phyloP scores from a whole-genome alignment of 2,113 vertebrate species.

The Bubalus kerabau region DNA sequence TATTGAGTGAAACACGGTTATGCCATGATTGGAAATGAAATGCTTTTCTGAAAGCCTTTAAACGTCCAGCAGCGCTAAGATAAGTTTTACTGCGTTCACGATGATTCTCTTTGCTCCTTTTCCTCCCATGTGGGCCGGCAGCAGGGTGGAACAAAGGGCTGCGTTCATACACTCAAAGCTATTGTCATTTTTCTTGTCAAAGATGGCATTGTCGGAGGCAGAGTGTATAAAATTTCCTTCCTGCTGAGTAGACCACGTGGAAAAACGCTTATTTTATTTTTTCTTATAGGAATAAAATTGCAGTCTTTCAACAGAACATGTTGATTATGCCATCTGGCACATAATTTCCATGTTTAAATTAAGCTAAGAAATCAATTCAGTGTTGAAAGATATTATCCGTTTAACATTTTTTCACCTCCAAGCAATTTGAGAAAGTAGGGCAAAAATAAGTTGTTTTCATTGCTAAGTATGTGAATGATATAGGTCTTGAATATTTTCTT shows the following conservation, averaged over 20 bases:
- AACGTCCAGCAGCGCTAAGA: not conserved
- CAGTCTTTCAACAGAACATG: conserved; percentile 66
- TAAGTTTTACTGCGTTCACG: not conserved
- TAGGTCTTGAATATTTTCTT: conserved; percentile 58
- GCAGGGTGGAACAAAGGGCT: not conserved
- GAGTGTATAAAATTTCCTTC: conserved; percentile 55
- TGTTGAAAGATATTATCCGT: conserved; percentile 67
- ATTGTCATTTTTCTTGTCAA: conserved; percentile 65
- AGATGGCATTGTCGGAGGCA: conserved; percentile 58
- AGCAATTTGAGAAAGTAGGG: conserved; percentile 50
- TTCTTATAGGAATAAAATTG: conserved; percentile 67
- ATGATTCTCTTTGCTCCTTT: not conserved
- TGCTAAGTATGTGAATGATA: conserved; percentile 62
- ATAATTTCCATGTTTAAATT: conserved; percentile 71
- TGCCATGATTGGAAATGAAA: conserved; percentile 36
- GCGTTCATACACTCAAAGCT: not conserved
- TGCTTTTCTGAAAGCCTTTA: conserved; percentile 2
- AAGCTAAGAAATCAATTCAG: conserved; percentile 64
- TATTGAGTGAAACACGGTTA: conserved; percentile 34
- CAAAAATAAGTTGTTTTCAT: conserved; percentile 68
- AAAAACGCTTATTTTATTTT: conserved; percentile 68
- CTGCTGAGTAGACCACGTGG: conserved; percentile 61
- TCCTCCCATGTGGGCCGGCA: not conserved
- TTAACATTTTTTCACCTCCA: conserved; percentile 66
- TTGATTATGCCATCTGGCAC: conserved; percentile 64